Percentiles rank a stretch among this genome's conserved stretches.
These are phyloP conservation scores for Lucilia sericata DNA, from an alignment of 1,140 invertebrate species.

Conservation along the genomic window DNA sequence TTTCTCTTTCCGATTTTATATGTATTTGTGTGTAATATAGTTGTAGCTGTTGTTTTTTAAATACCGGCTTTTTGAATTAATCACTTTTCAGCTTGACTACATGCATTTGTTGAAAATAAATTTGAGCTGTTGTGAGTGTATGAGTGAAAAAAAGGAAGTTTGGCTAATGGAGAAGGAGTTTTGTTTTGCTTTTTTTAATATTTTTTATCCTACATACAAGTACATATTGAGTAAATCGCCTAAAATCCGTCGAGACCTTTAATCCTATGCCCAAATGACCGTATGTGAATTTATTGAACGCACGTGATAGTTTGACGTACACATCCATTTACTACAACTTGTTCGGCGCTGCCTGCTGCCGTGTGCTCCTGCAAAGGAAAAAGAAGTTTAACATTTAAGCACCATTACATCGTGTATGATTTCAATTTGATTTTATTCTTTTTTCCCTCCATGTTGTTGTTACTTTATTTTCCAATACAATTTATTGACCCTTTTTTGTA, in stretches of 20 bases:
- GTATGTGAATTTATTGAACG: conserved; percentile 49
- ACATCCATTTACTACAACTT: background rate
- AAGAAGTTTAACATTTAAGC: conserved; percentile 40
- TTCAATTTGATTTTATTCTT: conserved; percentile 35
- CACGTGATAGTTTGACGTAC: conserved; percentile 50
- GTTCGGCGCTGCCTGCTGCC: background rate
- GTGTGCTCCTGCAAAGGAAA: background rate
- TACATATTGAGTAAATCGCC: conserved; percentile 23
- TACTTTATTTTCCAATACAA: conserved; percentile 1
- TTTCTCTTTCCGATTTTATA: too few relatives aligned
- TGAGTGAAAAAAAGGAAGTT: background rate
- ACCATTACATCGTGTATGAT: conserved; percentile 43
- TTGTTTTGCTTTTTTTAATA: background rate
- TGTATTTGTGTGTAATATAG: background rate
- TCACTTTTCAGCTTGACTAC: conserved; percentile 60
- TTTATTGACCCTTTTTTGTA: conserved; percentile 16
- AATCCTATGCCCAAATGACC: conserved; percentile 49
- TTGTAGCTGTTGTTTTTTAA: conserved; percentile 19
- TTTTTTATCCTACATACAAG: background rate
- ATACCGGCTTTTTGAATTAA: conserved; percentile 48
- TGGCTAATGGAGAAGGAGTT: background rate
- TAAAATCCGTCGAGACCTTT: conserved; percentile 47
- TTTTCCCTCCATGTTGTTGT: background rate
- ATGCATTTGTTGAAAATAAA: background rate
- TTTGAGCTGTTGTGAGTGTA: background rate